Conservation (phyloP, 2,888 invertebrate species). For the Microctonus hyperodae region DNA sequence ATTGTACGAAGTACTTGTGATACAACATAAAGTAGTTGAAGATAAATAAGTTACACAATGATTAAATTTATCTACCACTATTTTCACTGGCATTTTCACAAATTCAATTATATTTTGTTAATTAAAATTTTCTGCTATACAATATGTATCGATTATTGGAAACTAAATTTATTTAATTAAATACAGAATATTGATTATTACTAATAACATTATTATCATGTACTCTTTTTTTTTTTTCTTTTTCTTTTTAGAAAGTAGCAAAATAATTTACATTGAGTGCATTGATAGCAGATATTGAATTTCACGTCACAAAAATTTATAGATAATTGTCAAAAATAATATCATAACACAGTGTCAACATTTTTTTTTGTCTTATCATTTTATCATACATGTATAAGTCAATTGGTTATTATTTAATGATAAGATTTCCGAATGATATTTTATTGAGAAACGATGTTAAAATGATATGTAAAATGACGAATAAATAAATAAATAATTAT, state of each 20-base stretch:
- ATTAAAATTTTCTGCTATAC: neutral
- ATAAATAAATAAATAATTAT: too few relatives aligned
- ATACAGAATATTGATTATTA: too few relatives aligned
- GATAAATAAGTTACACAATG: neutral
- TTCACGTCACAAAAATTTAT: neutral
- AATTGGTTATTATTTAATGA: neutral
- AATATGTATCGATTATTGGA: neutral
- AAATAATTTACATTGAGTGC: too few relatives aligned
- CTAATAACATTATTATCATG: too few relatives aligned
- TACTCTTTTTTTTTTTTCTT: too few relatives aligned
- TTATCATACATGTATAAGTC: neutral
- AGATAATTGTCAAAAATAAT: neutral
- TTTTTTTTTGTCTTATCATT: neutral
- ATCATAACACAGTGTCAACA: neutral
- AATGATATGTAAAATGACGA: too few relatives aligned
- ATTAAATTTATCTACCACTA: neutral
- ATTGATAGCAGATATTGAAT: too few relatives aligned
- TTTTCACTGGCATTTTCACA: neutral
- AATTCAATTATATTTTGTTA: neutral
- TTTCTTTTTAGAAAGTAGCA: too few relatives aligned
- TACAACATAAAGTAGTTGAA: neutral
- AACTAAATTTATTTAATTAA: neutral
- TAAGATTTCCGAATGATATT: neutral
- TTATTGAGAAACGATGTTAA: neutral
- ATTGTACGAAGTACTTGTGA: neutral